Percentiles rank a stretch among this genome's conserved stretches.
Evolutionary conservation across 2,113 vertebrate species (phyloP).

Genomic region (Centropristis striata): DNA sequence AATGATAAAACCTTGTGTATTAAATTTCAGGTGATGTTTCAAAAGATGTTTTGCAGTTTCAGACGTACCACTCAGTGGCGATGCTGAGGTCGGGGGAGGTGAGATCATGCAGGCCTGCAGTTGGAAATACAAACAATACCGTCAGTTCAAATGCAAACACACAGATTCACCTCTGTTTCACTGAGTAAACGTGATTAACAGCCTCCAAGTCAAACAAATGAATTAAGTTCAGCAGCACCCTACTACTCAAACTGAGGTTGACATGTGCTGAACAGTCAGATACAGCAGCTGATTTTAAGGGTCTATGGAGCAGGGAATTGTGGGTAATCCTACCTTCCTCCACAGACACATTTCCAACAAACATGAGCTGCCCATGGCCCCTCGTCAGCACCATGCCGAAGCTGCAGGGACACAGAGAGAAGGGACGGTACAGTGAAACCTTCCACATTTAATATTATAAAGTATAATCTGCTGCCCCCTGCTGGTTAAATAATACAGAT

Average conservation of each 20-base stretch:
- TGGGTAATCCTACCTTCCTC: constrained; percentile 90
- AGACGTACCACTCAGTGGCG: constrained; percentile 91
- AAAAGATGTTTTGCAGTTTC: background rate
- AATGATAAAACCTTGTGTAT: background rate
- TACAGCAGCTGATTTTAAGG: too few species aligned
- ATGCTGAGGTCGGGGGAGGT: constrained; percentile 93
- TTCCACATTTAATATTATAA: background rate
- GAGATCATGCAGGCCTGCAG: constrained; percentile 93
- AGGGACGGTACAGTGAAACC: background rate
- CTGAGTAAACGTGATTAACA: too few species aligned
- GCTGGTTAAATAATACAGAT: background rate
- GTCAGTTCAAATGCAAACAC: fast-evolving
- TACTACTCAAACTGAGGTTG: background rate
- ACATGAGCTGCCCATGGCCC: constrained; percentile 90
- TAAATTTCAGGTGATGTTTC: background rate
- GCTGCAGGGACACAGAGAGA: constrained; percentile 75
- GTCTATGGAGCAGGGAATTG: background rate
- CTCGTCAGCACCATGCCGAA: constrained; percentile 92
- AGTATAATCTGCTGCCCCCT: constrained; percentile 11
- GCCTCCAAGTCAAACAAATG: background rate
- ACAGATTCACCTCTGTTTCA: background rate
- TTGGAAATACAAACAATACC: background rate
- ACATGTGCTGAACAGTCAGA: background rate
- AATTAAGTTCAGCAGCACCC: background rate
- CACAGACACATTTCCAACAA: constrained; percentile 93